Base-by-base conservation (phyloP, 2,888 invertebrate genomes). In the Pseudococcus longispinus region DNA sequence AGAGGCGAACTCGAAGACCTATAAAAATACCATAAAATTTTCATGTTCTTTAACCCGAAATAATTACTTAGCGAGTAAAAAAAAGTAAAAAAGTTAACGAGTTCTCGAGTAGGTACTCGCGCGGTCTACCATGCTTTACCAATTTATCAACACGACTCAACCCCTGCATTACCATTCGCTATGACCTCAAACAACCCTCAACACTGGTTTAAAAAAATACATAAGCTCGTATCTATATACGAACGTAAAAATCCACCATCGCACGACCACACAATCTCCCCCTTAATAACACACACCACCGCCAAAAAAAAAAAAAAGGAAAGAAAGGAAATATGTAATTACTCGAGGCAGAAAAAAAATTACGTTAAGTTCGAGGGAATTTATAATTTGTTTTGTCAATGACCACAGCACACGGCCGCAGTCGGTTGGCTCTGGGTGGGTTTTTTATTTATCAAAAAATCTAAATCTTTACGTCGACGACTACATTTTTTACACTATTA, bases 401-500 rank as follows among this genome's bases (percentile, higher is more conserved):
- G 32, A 74, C 18, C 65, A n/a, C n/a, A 37, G 23, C n/a, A n/a
- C n/a, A n/a, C n/a, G n/a, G n/a, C 4, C 2, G 6, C 4, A 9
- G 37, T 37, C 8, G 37, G 37, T 37, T 37, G 37, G 37, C 37
- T 4, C 15, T 32, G 32, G 32, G 18, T 13, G 18, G n/a, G 37
- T 2, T 37, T 37, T 32, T 32, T 51, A 13, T 32, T 74, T 74
- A 74, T 74, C 74, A 37, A 37, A 32, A 74, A 74, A 74, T 74
- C 32, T 32, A 74, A 37, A 74, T 74, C 74, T 74, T 74, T 74
- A 74, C 74, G 26, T 11, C n/a, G n/a, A 74, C 32, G 26, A 74
- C 32, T 74, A 74, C 74, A 74, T 74, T 74, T 74, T 74, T 32
- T 32, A 74, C 74, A 74, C 74, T 29, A 74, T n/a, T 32, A 32